These are phyloP conservation scores for Gasteruption jaculator DNA, from an alignment of 2,888 invertebrate genomes.

Conservation along the genomic window DNA sequence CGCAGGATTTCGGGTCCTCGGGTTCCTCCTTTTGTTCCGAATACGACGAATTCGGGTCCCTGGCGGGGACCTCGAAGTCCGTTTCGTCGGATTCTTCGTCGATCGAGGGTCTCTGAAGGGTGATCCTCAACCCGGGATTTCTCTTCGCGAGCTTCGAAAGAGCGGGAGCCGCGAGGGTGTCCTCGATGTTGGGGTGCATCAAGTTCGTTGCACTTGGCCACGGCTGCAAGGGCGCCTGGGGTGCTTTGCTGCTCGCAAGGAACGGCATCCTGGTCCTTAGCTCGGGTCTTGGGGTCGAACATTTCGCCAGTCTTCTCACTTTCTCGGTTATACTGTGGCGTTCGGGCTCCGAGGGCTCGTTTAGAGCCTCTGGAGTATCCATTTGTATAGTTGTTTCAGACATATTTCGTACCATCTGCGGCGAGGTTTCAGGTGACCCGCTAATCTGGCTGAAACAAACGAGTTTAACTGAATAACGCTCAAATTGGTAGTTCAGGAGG, in stretches of 20 bases:
- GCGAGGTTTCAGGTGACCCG: conserved; percentile 39
- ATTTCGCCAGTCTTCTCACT: conserved; percentile 31
- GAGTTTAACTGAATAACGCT: conserved; percentile 37
- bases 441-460: conserved; percentile 50
- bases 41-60: neutral
- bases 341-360: conserved; percentile 25
- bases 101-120: too few species aligned
- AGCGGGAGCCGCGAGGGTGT: conserved; percentile 17
- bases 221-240: conserved; percentile 35
- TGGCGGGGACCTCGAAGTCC: conserved; percentile 10
- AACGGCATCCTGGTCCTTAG: conserved; percentile 35
- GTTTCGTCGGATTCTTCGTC: too few species aligned
- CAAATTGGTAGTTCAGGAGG: too few species aligned
- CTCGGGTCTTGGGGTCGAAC: conserved; percentile 27
- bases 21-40: neutral
- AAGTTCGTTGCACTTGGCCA: conserved; percentile 46
- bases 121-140: neutral
- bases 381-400: conserved; percentile 44
- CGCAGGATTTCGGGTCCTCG: neutral
- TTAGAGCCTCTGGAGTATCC: conserved; percentile 32
- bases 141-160: conserved; percentile 13
- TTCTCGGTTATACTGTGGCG: conserved; percentile 30
- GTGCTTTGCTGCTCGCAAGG: conserved; percentile 27
- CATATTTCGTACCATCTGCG: conserved; percentile 35
- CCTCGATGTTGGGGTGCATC: conserved; percentile 24